A percentile compares a stretch with the other conserved stretches of the same genome.
Conservation (phyloP, 2,113 vertebrate genomes). For the Cyprinus carpio region DNA sequence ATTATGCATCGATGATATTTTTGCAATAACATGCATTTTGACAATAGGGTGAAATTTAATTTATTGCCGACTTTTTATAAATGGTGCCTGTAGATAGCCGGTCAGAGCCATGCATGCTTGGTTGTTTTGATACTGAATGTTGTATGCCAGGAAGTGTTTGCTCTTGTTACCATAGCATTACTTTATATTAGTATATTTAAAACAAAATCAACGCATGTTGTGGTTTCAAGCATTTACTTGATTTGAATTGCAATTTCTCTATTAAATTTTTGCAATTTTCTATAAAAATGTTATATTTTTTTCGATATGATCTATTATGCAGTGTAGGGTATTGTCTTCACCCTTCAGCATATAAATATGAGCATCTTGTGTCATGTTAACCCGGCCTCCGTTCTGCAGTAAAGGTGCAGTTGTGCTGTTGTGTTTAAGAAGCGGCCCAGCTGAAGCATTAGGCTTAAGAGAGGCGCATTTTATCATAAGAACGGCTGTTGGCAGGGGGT, state of each 20-base stretch:
- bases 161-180: not conserved
- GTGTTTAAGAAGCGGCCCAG: slow-evolving; percentile 62
- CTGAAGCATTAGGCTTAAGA: slow-evolving; percentile 65
- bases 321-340: slow-evolving; percentile 10
- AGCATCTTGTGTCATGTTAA: slow-evolving; percentile 62
- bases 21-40: not conserved
- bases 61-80: not conserved
- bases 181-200: not conserved
- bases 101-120: not conserved
- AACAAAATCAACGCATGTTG: not conserved
- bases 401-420: slow-evolving; percentile 54
- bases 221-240: not conserved
- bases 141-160: not conserved
- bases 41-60: not conserved
- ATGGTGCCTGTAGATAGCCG: not conserved
- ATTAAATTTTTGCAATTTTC: not conserved
- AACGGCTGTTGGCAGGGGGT: slow-evolving; percentile 69
- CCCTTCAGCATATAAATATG: slow-evolving; percentile 47
- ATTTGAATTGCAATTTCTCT: not conserved
- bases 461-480: slow-evolving; percentile 65
- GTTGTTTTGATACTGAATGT: not conserved
- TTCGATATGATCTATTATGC: not conserved
- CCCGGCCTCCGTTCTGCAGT: slow-evolving; percentile 52
- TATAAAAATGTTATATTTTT: not conserved
- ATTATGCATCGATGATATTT: not conserved